Base-by-base conservation (phyloP, 1,140 invertebrate species). In the Atta texana region DNA sequence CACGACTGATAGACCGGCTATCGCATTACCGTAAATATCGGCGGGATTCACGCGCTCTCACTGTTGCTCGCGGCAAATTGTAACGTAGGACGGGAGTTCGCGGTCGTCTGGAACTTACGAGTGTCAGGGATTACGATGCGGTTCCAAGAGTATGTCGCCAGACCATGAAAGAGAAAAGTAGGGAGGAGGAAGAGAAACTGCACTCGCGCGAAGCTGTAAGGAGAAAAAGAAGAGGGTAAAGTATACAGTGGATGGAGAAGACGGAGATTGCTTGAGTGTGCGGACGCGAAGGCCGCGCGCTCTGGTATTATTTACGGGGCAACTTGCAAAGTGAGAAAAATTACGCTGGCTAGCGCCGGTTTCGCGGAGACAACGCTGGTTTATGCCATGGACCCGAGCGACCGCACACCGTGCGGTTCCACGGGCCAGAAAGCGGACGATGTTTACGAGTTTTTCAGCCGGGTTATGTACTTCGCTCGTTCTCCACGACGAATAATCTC, bases 291-390 rank as follows among this genome's bases (percentile, higher is more conserved):
- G 72, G 77, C 24, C 86, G 39, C 31, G 66, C 69, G 72, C 69
- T 69, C 59, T 39, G 92, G 88, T 94, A 93, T 91, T 91, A 94
- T 94, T 94, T 94, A 94, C 92, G 92, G 92, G 85, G 64, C 87
- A 93, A 94, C 84, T 94, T 94, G 91, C 91, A 93, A 94, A 94
- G 93, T 94, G 94, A 94, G 94, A 95, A 94, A 95, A 95, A 94
- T 94, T 92, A 93, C 92, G 91, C 89, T 90, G 90, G 90, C 92
- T 92, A 90, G 82, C 85, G 87, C 77, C 90, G 82, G 85, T 91
- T 91, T 91, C 85, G 63, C 55, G 89, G 91, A 90, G 91, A 92
- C 92, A 92, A 91, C 92, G 88, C 81, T 91, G 93, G 85, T 93
- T 92, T 93, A 92, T 91, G 89, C 88, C 59, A 88, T 24, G 34